Evolutionary conservation across 2,888 invertebrate genomes (phyloP).

Genomic region (Pterostichus niger): DNA sequence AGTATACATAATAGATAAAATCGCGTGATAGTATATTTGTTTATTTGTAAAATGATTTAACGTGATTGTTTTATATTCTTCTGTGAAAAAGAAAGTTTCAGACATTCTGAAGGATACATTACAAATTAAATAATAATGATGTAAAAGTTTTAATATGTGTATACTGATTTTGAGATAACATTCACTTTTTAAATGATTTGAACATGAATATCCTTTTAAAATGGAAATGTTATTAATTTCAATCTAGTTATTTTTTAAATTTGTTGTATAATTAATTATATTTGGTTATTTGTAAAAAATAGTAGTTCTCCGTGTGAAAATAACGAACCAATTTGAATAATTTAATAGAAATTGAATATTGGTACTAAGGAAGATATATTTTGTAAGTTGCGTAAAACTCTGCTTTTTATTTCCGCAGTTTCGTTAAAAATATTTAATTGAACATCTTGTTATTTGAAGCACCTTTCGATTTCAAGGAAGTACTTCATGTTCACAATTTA

Average conservation of each 20-base stretch:
- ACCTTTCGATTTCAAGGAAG: constrained; percentile 24
- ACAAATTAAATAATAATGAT: background rate
- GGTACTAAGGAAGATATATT: constrained; percentile 2
- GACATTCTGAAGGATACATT: background rate
- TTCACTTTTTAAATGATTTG: constrained; percentile 14
- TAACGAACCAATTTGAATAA: too few species aligned
- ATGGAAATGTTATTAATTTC: background rate
- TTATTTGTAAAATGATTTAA: background rate
- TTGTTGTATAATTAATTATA: background rate
- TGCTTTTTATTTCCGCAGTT: constrained; percentile 22
- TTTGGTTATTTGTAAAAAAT: too few species aligned
- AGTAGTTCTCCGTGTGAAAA: too few species aligned
- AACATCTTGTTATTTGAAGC: constrained; percentile 21
- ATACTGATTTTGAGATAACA: background rate
- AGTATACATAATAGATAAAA: too few species aligned
- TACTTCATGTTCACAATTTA: constrained; percentile 29
- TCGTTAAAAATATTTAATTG: constrained; percentile 22
- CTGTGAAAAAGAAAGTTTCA: background rate
- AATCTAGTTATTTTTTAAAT: background rate
- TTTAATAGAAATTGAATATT: background rate
- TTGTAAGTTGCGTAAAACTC: constrained; percentile 8
- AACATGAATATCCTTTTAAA: constrained; percentile 21
- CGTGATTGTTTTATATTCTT: background rate
- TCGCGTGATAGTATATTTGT: background rate
- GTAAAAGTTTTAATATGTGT: constrained; percentile 20